Evolutionary conservation across 2,888 invertebrate species (phyloP), one percentile per base, ranked within the genome.

Genomic region (Dryobotodes eremita): DNA sequence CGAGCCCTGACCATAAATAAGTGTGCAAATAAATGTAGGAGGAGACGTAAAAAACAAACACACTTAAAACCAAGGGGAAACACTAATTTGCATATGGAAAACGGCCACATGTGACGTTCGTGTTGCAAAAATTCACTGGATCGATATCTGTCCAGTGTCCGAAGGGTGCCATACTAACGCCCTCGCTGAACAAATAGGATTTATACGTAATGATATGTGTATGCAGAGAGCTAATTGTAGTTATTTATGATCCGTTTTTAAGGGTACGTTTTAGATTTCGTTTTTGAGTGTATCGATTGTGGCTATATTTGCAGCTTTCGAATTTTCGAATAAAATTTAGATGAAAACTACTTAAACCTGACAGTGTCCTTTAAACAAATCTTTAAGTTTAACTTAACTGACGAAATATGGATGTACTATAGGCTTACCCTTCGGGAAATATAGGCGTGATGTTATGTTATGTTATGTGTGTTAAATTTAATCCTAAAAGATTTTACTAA

Each of bases 71-170:
- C 92, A 87, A 93, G 95, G 95, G 96, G 92, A 88, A 89, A 93
- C 93, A 93, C 92, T 94, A 91, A 96, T 96, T 96, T 96, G 95
- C 96, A 96, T 96, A 96, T 94, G 96, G 95, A 94, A 95, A 94
- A 94, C 89, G 91, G 93, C 91, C 94, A 92, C 94, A 95, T 94
- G 94, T 95, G 94, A 93, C 94, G 90, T 88, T 88, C 86, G 81
- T 88, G 85, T 86, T 86, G 90, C 90, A 90, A 90, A 91, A 90
- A 91, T 91, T 89, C 82, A 62, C 68, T 72, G 80, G 89, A 89
- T 89, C 89, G 79, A 89, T 89, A 89, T 80, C 81, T 86, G 83
- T 80, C 90, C 86, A 83, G 74, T 86, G 89, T 85, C 89, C 85
- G 76, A 69, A 87, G 88, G 88, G 88, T 81, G 84, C 79, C 71